These are phyloP conservation scores for Holcopasites calliopsidis DNA, from an alignment of 1,140 invertebrate species.

Conservation along the genomic window DNA sequence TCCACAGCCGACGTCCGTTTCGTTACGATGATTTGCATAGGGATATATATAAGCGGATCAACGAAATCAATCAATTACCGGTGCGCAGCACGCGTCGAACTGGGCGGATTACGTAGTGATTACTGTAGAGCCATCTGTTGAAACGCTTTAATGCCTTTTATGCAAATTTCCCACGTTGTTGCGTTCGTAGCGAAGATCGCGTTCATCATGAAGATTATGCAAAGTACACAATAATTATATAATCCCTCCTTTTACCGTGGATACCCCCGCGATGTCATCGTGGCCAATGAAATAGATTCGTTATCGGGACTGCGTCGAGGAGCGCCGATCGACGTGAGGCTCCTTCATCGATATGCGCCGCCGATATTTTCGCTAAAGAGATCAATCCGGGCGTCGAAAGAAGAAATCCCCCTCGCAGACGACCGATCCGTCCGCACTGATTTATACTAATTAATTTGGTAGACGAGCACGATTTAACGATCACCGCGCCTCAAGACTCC, in stretches of 20 bases:
- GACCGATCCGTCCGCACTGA: conserved; percentile 31
- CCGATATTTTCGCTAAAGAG: conserved; percentile 32
- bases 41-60: conserved; percentile 64
- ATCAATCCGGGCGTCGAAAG: conserved; percentile 8
- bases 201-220: conserved; percentile 45
- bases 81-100: conserved; percentile 52
- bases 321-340: conserved; percentile 10
- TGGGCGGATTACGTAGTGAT: conserved; percentile 57
- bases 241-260: conserved; percentile 38
- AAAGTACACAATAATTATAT: conserved; percentile 48
- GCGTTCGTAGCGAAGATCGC: conserved; percentile 53
- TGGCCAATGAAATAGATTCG: conserved; percentile 40
- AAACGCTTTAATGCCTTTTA: conserved; percentile 63
- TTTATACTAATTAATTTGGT: conserved; percentile 55
- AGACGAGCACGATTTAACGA: conserved; percentile 51
- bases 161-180: conserved; percentile 59
- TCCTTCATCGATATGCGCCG: conserved; percentile 43
- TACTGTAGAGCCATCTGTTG: conserved; percentile 62
- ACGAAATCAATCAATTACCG: conserved; percentile 62
- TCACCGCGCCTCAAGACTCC: conserved; percentile 44
- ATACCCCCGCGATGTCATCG: conserved; percentile 6
- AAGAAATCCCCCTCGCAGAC: neutral
- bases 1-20: conserved; percentile 49
- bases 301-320: conserved; percentile 45
- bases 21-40: conserved; percentile 56